Base-by-base conservation (phyloP, 2,113 vertebrate species). In the Actenoides lindsayi region DNA sequence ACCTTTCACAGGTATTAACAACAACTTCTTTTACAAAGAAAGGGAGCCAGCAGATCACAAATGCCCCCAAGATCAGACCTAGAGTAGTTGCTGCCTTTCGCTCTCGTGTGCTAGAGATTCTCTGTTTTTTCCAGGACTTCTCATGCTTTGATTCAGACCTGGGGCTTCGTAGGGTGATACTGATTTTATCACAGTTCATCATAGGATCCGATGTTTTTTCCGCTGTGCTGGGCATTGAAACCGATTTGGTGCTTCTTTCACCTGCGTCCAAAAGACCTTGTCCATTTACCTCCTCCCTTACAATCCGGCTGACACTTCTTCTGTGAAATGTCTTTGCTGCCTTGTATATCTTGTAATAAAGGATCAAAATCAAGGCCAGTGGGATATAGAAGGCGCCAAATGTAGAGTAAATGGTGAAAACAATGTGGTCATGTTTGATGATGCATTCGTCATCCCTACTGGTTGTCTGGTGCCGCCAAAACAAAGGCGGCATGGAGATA, bases 21-120 rank as follows among this genome's bases (percentile, higher is more conserved):
- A 99, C 98, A 39, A 99, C 98, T 98, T 99, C 99, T 94, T 99
- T 99, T 96, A 99, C 98, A 97, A 99, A 99, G 97, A 99, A 99
- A 0, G 99, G 99, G 88, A 99, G 97, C 99, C 99, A 99, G 94
- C 99, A 99, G 95, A 99, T 98, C 68, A 99, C 99, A 94, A 99
- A 99, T 11, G 99, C 99, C 28, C 99, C 99, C 92, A 99, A 94
- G 94, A 99, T 99, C 91, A 99, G 97, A 31, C 99, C 99, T 91
- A 99, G 91, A 0, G 99, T 99, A 12, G 99, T 99, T 25, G 99
- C 99, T 16, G 99, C 99, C 95, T 99, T 99, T 82, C 98, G 95
- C 88, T 99, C 99, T 87, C 99, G 98, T 13, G 99, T 98, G 89
- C 99, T 98, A 23, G 99, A 99, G 97, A 99, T 99, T 54, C 98